These are phyloP conservation scores for Silurus lanzhouensis DNA, from an alignment of 2,797 vertebrate species.

Conservation along the genomic window DNA sequence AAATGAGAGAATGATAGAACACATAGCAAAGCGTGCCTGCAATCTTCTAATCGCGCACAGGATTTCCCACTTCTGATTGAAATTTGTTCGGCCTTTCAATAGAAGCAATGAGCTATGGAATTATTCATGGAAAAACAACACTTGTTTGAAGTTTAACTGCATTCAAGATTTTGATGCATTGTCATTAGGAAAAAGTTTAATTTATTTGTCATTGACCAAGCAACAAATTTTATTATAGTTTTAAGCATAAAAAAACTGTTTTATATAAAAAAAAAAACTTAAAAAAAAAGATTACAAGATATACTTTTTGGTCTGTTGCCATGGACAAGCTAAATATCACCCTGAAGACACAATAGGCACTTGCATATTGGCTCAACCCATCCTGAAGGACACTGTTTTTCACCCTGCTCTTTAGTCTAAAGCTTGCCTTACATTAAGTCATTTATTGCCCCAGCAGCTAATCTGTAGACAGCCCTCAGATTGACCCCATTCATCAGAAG, in stretches of 20 bases:
- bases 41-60: conserved; percentile 40
- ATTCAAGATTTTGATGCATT: conserved; percentile 11
- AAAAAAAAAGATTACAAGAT: not conserved
- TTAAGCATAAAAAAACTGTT: not conserved
- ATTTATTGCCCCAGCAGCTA: conserved; percentile 53
- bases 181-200: not conserved
- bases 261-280: not conserved
- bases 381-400: conserved; percentile 18
- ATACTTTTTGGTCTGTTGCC: not conserved
- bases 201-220: not conserved
- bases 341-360: conserved; percentile 30
- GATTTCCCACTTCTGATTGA: conserved; percentile 25
- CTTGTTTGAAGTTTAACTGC: not conserved
- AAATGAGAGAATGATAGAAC: conserved; percentile 55
- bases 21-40: conserved; percentile 48
- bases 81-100: conserved; percentile 34
- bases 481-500: conserved; percentile 58
- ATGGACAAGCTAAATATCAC: not conserved
- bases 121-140: conserved; percentile 26
- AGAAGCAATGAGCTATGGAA: conserved; percentile 14
- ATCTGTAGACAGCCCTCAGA: conserved; percentile 48
- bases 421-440: conserved; percentile 38
- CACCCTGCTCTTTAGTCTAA: conserved; percentile 23
- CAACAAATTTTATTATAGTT: not conserved
- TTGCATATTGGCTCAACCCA: conserved; percentile 27